phyloP scores from a whole-genome alignment of 2,797 vertebrate genomes.

The Aulostomus chinensis region DNA sequence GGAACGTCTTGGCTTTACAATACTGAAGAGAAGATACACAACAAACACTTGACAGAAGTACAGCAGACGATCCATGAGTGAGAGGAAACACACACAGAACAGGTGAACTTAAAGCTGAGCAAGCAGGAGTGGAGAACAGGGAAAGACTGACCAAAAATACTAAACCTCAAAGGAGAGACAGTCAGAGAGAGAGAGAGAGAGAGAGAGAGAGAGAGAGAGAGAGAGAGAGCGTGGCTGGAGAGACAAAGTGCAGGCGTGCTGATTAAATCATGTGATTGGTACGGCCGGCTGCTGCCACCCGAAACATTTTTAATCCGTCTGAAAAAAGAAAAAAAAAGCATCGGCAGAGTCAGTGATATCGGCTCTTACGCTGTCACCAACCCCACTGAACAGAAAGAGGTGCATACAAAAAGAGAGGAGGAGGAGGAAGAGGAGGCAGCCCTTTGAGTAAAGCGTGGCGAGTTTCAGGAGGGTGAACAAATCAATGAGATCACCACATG shows the following conservation, averaged over 20 bases:
- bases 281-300: slow-evolving; percentile 23
- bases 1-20: slow-evolving; percentile 51
- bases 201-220: neutral
- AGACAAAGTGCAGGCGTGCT: slow-evolving; percentile 82
- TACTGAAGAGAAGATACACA: slow-evolving; percentile 48
- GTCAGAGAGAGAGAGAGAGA: neutral
- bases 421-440: slow-evolving; percentile 61
- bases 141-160: slow-evolving; percentile 11
- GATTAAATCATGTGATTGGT: slow-evolving; percentile 65
- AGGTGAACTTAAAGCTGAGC: slow-evolving; percentile 53
- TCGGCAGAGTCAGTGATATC: slow-evolving; percentile 35
- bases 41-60: slow-evolving; percentile 50
- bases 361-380: slow-evolving; percentile 33
- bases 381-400: slow-evolving; percentile 37
- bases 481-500: slow-evolving; percentile 26
- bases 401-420: slow-evolving; percentile 16
- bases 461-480: slow-evolving; percentile 35
- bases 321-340: slow-evolving; percentile 12
- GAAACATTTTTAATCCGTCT: neutral
- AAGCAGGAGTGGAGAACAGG: slow-evolving; percentile 17
- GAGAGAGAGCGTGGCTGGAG: slow-evolving; percentile 52
- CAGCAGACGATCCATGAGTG: slow-evolving; percentile 20
- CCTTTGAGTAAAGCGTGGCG: slow-evolving; percentile 79
- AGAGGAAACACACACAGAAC: slow-evolving; percentile 33
- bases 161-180: slow-evolving; percentile 6